Evolutionary conservation across 2,888 invertebrate genomes (phyloP), one percentile per base, ranked within the genome.

Genomic region (Apodemia hepburni): DNA sequence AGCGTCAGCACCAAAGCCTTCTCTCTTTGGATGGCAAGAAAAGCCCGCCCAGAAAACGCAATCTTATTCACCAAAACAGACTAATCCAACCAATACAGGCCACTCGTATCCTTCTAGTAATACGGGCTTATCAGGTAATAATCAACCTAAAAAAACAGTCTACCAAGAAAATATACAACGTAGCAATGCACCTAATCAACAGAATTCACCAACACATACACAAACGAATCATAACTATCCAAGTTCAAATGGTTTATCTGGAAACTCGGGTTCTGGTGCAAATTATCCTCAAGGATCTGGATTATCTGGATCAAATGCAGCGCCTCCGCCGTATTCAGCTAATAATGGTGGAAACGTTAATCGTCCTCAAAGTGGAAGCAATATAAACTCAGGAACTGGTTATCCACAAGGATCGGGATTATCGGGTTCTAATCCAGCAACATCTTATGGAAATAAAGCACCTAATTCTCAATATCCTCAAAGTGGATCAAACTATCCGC

Each of bases 1-100:
- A 74, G 75, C 81, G 27, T 68, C 77, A 29, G 76, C 74, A 7
- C 71, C 72, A 5, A 77, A 77, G 54, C 87, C 87, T 11, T 80
- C 87, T 45, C 70, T 87, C 17, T 85, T 73, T 70, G 89, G 84
- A 67, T 91, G 91, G 90, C 89, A 90, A 74, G 84, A 87, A 75
- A 80, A 79, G 73, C 70, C 86, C 38, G 78, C 77, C 17, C 81
- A 78, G 66, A 80, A 80, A 66, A 75, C 79, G 3, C 80, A 81
- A 66, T 73, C 74, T 12, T 71, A 74, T n/a, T 71, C 74, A 22
- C 74, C 84, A 12, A 76, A 77, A 66, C 82, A 83, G 69, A 75
- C 84, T 7, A 82, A 81, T 38, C 76, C 78, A 45, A 73, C 68
- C 63, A 76, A 75, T 61, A 78, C 79, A 68, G 75, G 76, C 57